Evolutionary conservation across 2,797 vertebrate species (phyloP).

Genomic region (Perodicticus potto): DNA sequence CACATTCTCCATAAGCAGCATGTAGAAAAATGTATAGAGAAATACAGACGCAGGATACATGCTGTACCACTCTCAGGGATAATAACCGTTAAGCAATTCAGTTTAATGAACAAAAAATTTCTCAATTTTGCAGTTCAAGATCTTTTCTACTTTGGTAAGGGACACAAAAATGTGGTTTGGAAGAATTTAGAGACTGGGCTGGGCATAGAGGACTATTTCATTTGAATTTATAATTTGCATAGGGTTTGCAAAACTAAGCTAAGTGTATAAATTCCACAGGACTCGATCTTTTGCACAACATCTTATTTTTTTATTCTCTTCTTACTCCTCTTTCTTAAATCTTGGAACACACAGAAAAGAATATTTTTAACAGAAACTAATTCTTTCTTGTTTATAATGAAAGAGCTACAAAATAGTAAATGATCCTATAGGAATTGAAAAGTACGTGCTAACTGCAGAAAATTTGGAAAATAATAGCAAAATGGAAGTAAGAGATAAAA

Average conservation of each 20-base stretch:
- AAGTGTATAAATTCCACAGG: background rate
- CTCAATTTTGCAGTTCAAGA: constrained; percentile 8
- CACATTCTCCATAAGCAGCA: constrained; percentile 80
- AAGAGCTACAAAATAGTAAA: background rate
- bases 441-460: background rate
- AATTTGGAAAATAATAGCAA: background rate
- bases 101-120: constrained; percentile 26
- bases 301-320: background rate
- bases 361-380: background rate
- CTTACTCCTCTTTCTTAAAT: background rate
- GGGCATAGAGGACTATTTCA: constrained; percentile 21
- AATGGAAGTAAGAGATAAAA: background rate
- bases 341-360: background rate
- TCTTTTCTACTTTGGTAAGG: constrained; percentile 65
- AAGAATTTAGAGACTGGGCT: constrained; percentile 27
- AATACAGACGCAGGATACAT: constrained; percentile 73
- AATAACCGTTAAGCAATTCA: background rate
- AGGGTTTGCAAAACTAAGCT: background rate
- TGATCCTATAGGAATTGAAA: background rate
- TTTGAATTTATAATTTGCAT: constrained; percentile 32
- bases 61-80: background rate
- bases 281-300: background rate
- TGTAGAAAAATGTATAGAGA: constrained; percentile 78
- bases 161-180: constrained; percentile 38
- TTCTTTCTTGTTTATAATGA: background rate